Conservation (phyloP, 2,113 vertebrate genomes). For the Patagioenas fasciata region DNA sequence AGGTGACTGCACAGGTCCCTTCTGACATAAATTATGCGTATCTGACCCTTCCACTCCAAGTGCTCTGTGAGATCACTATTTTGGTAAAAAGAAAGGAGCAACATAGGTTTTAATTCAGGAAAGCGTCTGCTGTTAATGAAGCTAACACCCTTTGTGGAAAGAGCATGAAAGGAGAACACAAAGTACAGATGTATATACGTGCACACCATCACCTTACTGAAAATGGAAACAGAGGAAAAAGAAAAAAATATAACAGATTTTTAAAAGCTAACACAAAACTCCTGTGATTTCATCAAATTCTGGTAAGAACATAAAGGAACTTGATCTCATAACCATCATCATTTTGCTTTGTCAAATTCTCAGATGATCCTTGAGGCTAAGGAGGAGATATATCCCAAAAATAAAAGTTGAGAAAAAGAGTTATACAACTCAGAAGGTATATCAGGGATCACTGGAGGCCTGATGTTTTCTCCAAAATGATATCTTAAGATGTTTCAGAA, state of each 20-base stretch:
- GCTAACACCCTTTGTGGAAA: neutral
- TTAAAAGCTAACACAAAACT: neutral
- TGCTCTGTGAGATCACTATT: neutral
- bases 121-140: neutral
- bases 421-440: neutral
- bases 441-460: neutral
- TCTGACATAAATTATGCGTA: neutral
- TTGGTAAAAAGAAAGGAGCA: neutral
- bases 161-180: neutral
- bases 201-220: neutral
- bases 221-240: neutral
- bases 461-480: neutral
- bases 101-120: neutral
- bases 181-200: accelerated
- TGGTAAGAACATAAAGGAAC: neutral
- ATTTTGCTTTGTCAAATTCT: neutral
- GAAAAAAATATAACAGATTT: accelerated
- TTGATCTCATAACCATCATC: neutral
- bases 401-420: neutral
- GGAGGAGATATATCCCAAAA: neutral
- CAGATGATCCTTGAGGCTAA: neutral
- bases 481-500: neutral
- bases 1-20: neutral
- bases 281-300: neutral
- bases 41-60: neutral